Base-by-base conservation (phyloP, 2,797 vertebrate species). In the Rachycentron canadum region DNA sequence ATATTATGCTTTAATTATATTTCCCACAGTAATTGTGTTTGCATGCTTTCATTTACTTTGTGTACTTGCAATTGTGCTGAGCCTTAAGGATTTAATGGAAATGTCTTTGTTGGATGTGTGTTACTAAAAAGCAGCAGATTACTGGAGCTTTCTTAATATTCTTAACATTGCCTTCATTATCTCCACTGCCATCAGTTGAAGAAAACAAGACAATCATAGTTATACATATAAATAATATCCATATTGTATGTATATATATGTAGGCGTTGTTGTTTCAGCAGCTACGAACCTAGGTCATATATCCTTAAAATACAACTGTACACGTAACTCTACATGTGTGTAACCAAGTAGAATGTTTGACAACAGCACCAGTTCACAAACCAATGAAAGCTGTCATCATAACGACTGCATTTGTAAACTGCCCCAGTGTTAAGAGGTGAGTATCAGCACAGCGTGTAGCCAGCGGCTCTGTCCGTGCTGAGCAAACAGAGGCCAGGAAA, bases 401-500 rank as follows among this genome's bases (percentile, higher is more conserved):
- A 73, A 86, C 56, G 68, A 43, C 62, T 49, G 64, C 30, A 56
- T 83, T 74, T 81, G 76, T 63, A 78, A 78, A 57, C 82, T 50
- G 77, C 62, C 52, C 52, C 4, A 23, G 67, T 43, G 71, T 61
- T 65, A 60, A 69, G 55, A 78, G 68, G 70, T 74, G 83, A 73
- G 69, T 13, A 61, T 64, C 64, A 7, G 76, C 23, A 23, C 32
- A 49, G 76, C 28, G 0, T 25, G 11, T 41, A 28, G 79, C 71
- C 65, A 40, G 74, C 86, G 50, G 78, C 83, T 77, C 60, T 66
- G 69, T 56, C 68, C 53, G 13, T 14, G 63, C 79, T 73, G 78
- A 84, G 69, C 72, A 70, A 76, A 83, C 62, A 77, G 53, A 64
- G 67, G 82, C 81, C 83, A 83, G 88, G 63, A 86, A 86, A 82